Conservation (phyloP, 2,797 vertebrate genomes). For the Artibeus lituratus region DNA sequence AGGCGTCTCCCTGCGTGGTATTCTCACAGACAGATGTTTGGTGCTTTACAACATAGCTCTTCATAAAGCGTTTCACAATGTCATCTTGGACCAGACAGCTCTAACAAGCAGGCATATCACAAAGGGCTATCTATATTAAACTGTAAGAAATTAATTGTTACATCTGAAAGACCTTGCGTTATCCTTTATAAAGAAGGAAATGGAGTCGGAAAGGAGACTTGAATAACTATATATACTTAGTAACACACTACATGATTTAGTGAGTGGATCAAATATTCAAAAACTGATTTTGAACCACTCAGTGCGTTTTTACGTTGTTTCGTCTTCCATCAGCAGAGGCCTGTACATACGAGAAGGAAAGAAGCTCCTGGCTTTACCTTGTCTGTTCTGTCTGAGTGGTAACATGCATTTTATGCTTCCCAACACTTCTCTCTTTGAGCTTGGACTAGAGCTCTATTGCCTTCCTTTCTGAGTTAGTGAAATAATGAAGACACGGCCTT, state of each 20-base stretch:
- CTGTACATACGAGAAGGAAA: constrained; percentile 39
- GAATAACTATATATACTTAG: not conserved
- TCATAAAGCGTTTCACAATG: not conserved
- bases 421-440: constrained; percentile 26
- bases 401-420: constrained; percentile 25
- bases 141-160: not conserved
- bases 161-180: not conserved
- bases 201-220: not conserved
- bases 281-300: constrained; percentile 3
- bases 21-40: not conserved
- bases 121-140: not conserved
- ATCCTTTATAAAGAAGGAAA: constrained; percentile 30
- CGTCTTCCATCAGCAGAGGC: constrained; percentile 38
- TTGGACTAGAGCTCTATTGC: not conserved
- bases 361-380: not conserved
- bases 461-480: constrained; percentile 6
- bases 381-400: not conserved
- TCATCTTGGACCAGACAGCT: not conserved
- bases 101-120: not conserved
- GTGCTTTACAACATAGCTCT: not conserved
- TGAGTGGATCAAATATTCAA: constrained; percentile 8
- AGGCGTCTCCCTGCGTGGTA: not conserved
- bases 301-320: not conserved
- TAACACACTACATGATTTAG: constrained; percentile 26
- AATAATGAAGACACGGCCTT: not conserved